These are phyloP conservation scores for Dascyllus trimaculatus DNA, from an alignment of 2,113 vertebrate species.

Conservation along the genomic window DNA sequence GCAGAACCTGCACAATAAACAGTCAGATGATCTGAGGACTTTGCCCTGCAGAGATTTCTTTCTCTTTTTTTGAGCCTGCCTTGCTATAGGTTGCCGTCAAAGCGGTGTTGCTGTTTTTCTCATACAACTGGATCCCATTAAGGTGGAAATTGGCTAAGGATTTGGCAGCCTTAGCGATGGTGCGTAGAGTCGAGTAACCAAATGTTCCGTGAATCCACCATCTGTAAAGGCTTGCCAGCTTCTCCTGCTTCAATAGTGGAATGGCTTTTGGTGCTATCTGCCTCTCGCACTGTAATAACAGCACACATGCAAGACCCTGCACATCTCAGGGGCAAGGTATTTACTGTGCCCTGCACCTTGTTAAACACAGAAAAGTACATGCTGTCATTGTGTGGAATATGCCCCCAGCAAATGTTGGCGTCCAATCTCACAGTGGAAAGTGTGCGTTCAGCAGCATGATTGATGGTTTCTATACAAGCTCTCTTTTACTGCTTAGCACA, in stretches of 20 bases:
- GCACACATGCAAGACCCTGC: slow-evolving; percentile 17
- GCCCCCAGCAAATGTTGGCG: slow-evolving; percentile 36
- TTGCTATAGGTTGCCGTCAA: slow-evolving; percentile 15
- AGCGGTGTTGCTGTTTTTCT: not conserved
- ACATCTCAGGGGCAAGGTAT: slow-evolving; percentile 28
- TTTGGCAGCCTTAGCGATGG: slow-evolving; percentile 13
- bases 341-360: slow-evolving; percentile 21
- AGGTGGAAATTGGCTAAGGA: slow-evolving; percentile 18
- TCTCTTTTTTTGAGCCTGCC: not conserved
- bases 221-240: not conserved
- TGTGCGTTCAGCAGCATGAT: slow-evolving; percentile 10
- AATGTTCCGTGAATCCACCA: not conserved
- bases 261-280: not conserved
- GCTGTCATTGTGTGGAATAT: not conserved
- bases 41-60: slow-evolving; percentile 8
- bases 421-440: not conserved
- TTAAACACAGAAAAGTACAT: slow-evolving; percentile 29
- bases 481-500: not conserved
- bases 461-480: slow-evolving; percentile 4
- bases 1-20: slow-evolving; percentile 15
- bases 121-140: slow-evolving; percentile 39
- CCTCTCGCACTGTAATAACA: slow-evolving; percentile 5
- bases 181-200: slow-evolving; percentile 9
- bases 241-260: slow-evolving; percentile 15
- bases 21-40: slow-evolving; percentile 29